Evolutionary conservation across 2,888 invertebrate species (phyloP), one percentile per base, ranked within the genome.

Genomic region (Eupithecia vulgata): DNA sequence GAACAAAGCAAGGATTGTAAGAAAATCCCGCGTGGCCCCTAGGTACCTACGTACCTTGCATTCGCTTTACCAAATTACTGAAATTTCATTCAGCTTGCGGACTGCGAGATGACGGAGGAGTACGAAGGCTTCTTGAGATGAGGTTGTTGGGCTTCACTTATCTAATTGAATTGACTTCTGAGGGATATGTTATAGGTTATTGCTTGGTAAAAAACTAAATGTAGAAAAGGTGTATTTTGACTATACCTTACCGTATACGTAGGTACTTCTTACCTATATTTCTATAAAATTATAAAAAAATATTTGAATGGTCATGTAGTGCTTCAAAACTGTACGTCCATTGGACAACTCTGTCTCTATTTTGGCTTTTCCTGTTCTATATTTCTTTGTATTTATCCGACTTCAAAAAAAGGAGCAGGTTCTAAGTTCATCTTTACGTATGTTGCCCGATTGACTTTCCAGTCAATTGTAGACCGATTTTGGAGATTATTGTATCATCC

Each of bases 21-120:
- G 92, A 90, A 92, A 90, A 93, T 92, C 93, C 93, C 90, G 84
- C 87, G 88, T 89, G 91, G 87, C 86, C 85, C n/a, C n/a, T 62
- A 10, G 88, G 89, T 91, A 92, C 91, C 94, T n/a, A 52, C 21
- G 12, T 91, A 92, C 91, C 94, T 92, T 92, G 93, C 91, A 91
- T 93, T 94, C 92, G 92, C 92, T 93, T 91, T 91, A 91, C 91
- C 87, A 92, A 93, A 94, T 94, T 93, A 93, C 93, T 91, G 91
- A 90, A 93, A 93, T 92, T 93, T 94, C 93, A 91, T 93, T 93
- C 93, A 89, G 91, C 90, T 90, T 92, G 90, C 88, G 90, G 92
- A 90, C 90, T 88, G 83, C 81, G 64, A 40, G 64, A 64, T 37
- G 64, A 65, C 21, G 37, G n/a, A 21, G 65, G n/a, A 37, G n/a